A percentile compares a stretch with the other conserved stretches of the same genome.
Evolutionary conservation across 35 echinoderm and acorn worm genomes (phyloP).

Genomic region (Chiridota heheva): DNA sequence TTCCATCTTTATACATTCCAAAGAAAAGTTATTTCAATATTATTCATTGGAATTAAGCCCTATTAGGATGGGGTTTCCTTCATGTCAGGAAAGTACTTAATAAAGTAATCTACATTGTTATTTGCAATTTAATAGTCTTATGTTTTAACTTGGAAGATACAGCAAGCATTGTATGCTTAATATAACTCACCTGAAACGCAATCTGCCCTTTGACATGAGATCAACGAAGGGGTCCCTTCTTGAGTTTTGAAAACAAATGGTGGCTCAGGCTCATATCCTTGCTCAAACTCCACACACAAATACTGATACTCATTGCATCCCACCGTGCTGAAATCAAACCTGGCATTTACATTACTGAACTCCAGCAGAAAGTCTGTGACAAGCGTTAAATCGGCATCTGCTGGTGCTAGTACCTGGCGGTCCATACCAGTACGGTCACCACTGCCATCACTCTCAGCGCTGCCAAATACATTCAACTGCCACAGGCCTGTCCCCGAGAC

Average conservation of each 20-base stretch:
- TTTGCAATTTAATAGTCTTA: too few relatives aligned
- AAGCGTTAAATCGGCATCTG: constrained; percentile 38
- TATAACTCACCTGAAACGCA: constrained; percentile 69
- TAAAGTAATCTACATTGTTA: too few relatives aligned
- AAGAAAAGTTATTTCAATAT: too few relatives aligned
- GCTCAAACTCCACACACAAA: constrained; percentile 66
- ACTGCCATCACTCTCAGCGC: constrained; percentile 18
- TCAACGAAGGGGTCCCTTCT: constrained; percentile 44
- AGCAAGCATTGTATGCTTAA: too few relatives aligned
- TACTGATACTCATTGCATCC: constrained; percentile 71
- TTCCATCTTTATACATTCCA: too few relatives aligned
- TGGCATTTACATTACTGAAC: constrained; percentile 53
- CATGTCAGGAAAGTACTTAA: too few relatives aligned
- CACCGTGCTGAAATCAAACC: constrained; percentile 59
- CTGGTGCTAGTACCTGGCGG: constrained; percentile 41
- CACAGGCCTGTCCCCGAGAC: constrained; percentile 60
- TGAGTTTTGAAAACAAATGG: constrained; percentile 57
- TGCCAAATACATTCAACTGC: constrained; percentile 71
- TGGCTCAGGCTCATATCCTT: constrained; percentile 49
- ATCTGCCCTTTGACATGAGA: constrained; percentile 58
- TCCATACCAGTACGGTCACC: constrained; percentile 33
- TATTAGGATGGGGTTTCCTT: too few relatives aligned
- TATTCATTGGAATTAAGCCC: too few relatives aligned
- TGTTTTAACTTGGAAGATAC: too few relatives aligned
- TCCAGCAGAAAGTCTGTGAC: constrained; percentile 47